Base-by-base conservation (phyloP, 2,888 invertebrate species). In the Noctua janthe region DNA sequence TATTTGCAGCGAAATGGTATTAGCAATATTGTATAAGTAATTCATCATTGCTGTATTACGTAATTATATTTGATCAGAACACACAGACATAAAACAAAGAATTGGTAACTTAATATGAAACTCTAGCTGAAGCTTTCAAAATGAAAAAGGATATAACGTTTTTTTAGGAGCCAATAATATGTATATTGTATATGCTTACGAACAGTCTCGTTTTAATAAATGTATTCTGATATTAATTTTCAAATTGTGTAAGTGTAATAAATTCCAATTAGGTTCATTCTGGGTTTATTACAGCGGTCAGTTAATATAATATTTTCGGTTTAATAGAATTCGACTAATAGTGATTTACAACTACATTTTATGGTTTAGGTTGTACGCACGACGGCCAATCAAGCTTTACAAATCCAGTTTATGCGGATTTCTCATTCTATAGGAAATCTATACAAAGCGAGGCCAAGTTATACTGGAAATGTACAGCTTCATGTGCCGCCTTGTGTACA, bases 21-120 rank as follows among this genome's bases (percentile, higher is more conserved):
- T 88, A 88, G 92, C 85, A 93, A 94, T 86, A 87, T 89, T 87
- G 78, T 87, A 54, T 56, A 66, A 80, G 74, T 89, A 90, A 94
- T 94, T 91, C 94, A 89, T 94, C 93, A 94, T 90, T 84, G 81
- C 77, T 85, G 85, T 76, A 73, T 80, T 84, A 78, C 82, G 82
- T 81, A 39, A 76, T 76, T 76, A 56, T 74, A 76, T 76, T 74
- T 66, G 54, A 70, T 74, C 62, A 70, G 67, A 62, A 64, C 11
- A 70, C 20, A n/a, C 20, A 59, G 39, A 81, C 62, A 74, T 39
- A 74, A 82, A 80, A 85, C 78, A 85, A 82, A 78, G 73, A 77
- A 80, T 76, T 74, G 43, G 71, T 80, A 76, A 84, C 72, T n/a
- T 23, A 29, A 81, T 84, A 80, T 64, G 86, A 84, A 86, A 86